A percentile compares a stretch with the other conserved stretches of the same genome.
phyloP scores from a whole-genome alignment of 2,113 vertebrate species.

The Prionailurus bengalensis region DNA sequence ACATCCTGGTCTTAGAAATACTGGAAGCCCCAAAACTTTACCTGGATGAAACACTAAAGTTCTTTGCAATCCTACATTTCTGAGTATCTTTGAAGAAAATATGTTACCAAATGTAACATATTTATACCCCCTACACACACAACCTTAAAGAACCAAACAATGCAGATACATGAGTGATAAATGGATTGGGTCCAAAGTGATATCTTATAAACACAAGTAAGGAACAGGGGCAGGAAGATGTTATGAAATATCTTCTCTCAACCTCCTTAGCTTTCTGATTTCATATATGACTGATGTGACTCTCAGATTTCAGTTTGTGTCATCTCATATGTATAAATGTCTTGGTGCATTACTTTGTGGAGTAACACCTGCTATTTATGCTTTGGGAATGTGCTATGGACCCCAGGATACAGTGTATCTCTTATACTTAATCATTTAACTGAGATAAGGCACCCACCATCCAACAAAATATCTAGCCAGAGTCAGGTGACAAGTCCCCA shows the following conservation, averaged over 20 bases:
- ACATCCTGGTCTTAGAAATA: neutral
- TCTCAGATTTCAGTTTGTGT: neutral
- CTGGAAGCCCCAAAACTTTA: neutral
- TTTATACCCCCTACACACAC: neutral
- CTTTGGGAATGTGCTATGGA: neutral
- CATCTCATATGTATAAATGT: neutral
- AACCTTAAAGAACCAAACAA: neutral
- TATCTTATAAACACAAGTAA: neutral
- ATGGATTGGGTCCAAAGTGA: neutral
- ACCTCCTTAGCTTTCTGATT: neutral
- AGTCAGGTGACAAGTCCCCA: neutral
- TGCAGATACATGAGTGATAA: neutral
- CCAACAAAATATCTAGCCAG: neutral
- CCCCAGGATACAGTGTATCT: neutral
- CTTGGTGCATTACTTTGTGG: neutral
- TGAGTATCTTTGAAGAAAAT: conserved; percentile 2
- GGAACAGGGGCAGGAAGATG: too few relatives aligned
- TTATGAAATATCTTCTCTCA: neutral
- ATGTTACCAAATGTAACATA: neutral
- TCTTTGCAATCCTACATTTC: neutral
- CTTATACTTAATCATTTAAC: neutral
- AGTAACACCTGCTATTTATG: neutral
- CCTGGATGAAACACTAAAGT: neutral
- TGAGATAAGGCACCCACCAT: neutral
- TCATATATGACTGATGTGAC: neutral